Conservation (phyloP, 2,113 vertebrate genomes). For the Phodopus roborovskii region DNA sequence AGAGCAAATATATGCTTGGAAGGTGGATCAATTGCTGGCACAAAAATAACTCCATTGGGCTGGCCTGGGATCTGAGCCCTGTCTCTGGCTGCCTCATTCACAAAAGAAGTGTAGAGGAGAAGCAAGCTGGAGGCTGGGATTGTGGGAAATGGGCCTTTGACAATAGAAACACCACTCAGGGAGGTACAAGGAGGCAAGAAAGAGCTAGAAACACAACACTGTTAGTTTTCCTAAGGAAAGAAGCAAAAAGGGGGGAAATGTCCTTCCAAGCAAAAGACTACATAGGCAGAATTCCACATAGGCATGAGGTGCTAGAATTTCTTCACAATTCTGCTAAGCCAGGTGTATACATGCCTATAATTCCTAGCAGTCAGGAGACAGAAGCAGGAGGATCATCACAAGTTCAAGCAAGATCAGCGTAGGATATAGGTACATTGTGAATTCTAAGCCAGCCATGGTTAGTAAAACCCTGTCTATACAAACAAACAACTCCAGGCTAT, state of each 20-base stretch:
- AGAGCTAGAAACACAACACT: constrained; percentile 4
- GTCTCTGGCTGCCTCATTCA: neutral
- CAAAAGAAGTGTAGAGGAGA: neutral
- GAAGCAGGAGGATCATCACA: neutral
- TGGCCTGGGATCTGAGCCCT: constrained; percentile 13
- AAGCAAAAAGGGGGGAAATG: neutral
- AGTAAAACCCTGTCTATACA: neutral
- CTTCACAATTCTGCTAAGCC: neutral
- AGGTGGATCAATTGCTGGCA: neutral
- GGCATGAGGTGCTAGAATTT: neutral
- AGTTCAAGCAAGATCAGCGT: neutral
- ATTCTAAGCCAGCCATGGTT: neutral
- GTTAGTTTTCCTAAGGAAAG: neutral
- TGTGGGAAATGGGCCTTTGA: neutral
- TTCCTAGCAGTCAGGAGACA: neutral
- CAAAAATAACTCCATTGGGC: neutral
- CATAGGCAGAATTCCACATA: neutral
- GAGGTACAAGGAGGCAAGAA: neutral
- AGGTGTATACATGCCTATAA: neutral
- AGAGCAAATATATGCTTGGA: constrained; percentile 1
- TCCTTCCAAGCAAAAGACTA: neutral
- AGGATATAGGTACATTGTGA: neutral
- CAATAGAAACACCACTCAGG: neutral
- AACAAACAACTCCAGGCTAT: neutral
- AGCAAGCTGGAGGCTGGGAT: neutral